Evolutionary conservation across 2,797 vertebrate species (phyloP).

Genomic region (Scarus forsteni): DNA sequence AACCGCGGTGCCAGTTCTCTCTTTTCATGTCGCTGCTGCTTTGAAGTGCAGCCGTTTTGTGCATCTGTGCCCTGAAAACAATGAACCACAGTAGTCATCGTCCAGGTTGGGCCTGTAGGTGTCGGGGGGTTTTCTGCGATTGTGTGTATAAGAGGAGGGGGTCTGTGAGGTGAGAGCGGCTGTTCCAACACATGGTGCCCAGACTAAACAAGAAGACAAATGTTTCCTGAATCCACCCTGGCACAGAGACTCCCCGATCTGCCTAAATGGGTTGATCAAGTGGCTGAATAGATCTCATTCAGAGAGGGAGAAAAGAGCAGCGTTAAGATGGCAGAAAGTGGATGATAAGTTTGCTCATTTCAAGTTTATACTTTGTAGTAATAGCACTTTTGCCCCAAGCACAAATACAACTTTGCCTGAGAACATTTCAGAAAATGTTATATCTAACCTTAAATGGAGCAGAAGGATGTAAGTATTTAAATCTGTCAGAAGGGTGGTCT

Average conservation of each 20-base stretch:
- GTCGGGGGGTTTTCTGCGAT: constrained; percentile 28
- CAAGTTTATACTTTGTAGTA: no score
- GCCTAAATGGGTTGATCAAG: constrained; percentile 37
- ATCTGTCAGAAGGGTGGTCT: no score
- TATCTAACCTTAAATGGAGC: no score
- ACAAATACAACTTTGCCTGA: no score
- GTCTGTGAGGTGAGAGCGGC: constrained; percentile 39
- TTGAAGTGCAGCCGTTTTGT: constrained; percentile 50
- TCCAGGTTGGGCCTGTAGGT: constrained; percentile 35
- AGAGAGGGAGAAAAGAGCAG: constrained; percentile 25
- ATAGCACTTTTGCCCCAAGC: no score
- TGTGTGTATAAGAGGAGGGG: constrained; percentile 34
- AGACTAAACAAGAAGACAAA: constrained; percentile 82
- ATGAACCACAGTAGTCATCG: constrained; percentile 18
- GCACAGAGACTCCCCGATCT: constrained; percentile 52
- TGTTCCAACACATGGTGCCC: constrained; percentile 71
- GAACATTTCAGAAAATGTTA: no score
- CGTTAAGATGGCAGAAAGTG: neutral
- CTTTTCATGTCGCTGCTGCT: constrained; percentile 34
- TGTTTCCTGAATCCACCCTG: constrained; percentile 74
- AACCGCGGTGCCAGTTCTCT: constrained; percentile 38
- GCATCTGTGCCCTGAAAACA: constrained; percentile 34
- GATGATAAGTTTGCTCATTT: neutral
- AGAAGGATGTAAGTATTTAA: no score
- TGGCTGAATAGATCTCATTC: constrained; percentile 43